A percentile compares a stretch with the other conserved stretches of the same genome.
Evolutionary conservation across 2,113 vertebrate species (phyloP).

Genomic region (Drymodes brunneopygia): DNA sequence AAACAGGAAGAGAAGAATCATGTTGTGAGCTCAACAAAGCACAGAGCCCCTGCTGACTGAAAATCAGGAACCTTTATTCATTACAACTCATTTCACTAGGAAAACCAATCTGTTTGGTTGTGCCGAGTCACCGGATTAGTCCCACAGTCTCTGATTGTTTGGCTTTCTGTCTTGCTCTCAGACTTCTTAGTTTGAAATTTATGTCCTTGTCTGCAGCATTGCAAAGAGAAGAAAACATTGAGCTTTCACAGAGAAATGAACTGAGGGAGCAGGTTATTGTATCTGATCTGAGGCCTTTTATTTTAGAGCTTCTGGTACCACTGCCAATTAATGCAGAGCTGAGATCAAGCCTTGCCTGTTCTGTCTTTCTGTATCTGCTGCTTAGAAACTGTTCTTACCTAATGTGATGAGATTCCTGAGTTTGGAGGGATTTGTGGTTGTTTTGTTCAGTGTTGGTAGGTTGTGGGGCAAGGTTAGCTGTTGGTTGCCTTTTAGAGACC

Average conservation of each 20-base stretch:
- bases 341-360: neutral
- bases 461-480: neutral
- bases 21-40: neutral
- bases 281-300: neutral
- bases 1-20: neutral
- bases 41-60: neutral
- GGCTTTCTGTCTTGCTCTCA: neutral
- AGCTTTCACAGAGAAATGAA: neutral
- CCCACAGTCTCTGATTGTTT: neutral
- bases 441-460: neutral
- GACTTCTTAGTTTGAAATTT: neutral
- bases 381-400: neutral
- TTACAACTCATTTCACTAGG: constrained; percentile 5
- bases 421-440: neutral
- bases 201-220: neutral
- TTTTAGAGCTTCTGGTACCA: neutral
- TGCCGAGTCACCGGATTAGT: neutral
- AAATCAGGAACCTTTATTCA: constrained; percentile 40
- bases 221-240: neutral
- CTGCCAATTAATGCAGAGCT: neutral
- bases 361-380: neutral
- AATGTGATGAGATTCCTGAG: neutral
- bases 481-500: neutral
- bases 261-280: neutral
- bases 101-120: neutral